A percentile compares a stretch with the other conserved stretches of the same genome.
Evolutionary conservation across 1,140 invertebrate species (phyloP).

Genomic region (Conus betulinus): DNA sequence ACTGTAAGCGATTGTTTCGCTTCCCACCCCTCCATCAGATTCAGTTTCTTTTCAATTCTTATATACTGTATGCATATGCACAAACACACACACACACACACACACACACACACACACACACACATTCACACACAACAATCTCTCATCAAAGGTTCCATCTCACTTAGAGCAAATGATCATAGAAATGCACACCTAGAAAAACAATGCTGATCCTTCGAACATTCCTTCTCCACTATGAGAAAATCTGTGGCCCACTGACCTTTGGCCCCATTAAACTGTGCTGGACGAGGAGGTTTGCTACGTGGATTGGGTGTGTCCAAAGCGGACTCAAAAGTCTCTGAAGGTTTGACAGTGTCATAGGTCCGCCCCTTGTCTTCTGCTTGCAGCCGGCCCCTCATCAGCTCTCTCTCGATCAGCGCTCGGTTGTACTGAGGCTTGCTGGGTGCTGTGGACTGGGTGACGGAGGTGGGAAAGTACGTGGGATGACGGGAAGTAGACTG

Average conservation of each 20-base stretch:
- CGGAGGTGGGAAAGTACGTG: neutral
- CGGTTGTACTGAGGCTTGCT: constrained; percentile 9
- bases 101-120: too few relatives aligned
- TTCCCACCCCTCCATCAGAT: too few relatives aligned
- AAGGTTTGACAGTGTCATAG: neutral
- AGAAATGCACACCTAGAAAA: too few relatives aligned
- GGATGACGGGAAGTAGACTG: neutral
- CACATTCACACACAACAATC: too few relatives aligned
- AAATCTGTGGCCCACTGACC: neutral
- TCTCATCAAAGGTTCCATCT: too few relatives aligned
- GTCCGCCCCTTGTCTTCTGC: neutral
- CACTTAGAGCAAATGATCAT: too few relatives aligned
- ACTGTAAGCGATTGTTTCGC: too few relatives aligned
- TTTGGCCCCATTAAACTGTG: constrained; percentile 36
- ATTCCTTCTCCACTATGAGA: neutral
- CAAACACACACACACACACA: too few relatives aligned
- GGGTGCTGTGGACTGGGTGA: neutral
- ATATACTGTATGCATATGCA: too few relatives aligned
- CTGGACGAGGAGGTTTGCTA: constrained; percentile 47
- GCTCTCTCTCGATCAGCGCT: constrained; percentile 18
- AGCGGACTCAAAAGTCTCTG: constrained; percentile 25
- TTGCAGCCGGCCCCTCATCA: constrained; percentile 11
- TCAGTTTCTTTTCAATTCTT: too few relatives aligned
- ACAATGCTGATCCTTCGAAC: too few relatives aligned
- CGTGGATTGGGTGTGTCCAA: constrained; percentile 54